Base-by-base conservation (phyloP, 2,797 vertebrate species). In the Kryptolebias ocellatus region DNA sequence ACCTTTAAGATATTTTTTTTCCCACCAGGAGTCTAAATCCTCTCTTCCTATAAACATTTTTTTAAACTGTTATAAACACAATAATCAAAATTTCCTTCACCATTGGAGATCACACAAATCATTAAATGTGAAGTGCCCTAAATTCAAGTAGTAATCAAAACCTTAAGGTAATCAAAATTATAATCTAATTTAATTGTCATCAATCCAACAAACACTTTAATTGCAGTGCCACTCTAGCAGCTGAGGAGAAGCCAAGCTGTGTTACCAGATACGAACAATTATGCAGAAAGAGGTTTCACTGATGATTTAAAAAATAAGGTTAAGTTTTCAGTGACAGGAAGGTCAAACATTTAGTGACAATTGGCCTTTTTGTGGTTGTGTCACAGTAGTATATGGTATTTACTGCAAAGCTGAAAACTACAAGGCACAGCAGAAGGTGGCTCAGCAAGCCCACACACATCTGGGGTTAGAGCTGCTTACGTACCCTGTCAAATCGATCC, bases 401-500 rank as follows among this genome's bases (percentile, higher is more conserved):
- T 12, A 47, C 3, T 46, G 15, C 20, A 18, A 53, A 53, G 27
- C 15, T 29, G 5, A 2, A 56, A 54, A 44, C 39, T 16, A 5
- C 12, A 4, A 60, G 20, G 20, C 53, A n/a, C 15, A 29, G 49
- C 49, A 55, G 18, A 6, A 14, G 47, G 51, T 10, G 29, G 27
- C 44, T 57, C 49, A 10, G 39, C 42, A 62, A 47, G 27, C 29
- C 37, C 76, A 68, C 56, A 54, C 58, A 51, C 34, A 61, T 10
- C 37, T n/a, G 77, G 51, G 67, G 73, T 76, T 78, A 65, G 50
- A 60, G 59, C 56, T 77, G 68, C 79, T 85, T 79, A 67, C 60
- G 78, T 67, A 52, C 39, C 63, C 66, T 79, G 83, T 82, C 82
- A 83, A 85, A 83, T 87, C 76, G 76, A 77, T 67, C 74, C 79